phyloP scores from a whole-genome alignment of 2,797 vertebrate genomes.

The Halcyon badia region DNA sequence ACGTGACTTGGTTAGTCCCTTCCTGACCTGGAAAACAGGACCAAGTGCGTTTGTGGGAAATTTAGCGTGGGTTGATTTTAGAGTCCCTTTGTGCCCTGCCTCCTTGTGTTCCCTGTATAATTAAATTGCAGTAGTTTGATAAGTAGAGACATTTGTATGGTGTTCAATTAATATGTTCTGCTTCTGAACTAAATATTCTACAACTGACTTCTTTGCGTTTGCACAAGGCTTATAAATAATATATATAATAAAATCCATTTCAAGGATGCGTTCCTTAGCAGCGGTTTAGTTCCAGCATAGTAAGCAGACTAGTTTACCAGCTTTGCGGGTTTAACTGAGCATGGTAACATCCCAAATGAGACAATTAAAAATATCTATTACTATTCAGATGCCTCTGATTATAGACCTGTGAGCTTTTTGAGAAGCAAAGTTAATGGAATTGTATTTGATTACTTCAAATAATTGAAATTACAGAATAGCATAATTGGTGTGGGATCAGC shows the following conservation, averaged over 20 bases:
- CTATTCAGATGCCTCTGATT: background rate
- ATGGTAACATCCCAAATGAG: background rate
- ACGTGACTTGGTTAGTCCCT: background rate
- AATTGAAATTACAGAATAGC: background rate
- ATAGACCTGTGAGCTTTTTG: background rate
- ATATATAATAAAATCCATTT: background rate
- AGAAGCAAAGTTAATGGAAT: background rate
- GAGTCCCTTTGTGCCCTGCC: background rate
- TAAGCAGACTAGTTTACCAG: background rate
- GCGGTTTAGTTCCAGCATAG: accelerated
- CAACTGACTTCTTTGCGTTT: background rate
- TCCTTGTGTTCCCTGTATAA: background rate
- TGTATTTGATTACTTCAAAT: conserved; percentile 21
- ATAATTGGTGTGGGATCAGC: background rate
- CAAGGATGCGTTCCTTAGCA: background rate
- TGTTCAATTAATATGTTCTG: background rate
- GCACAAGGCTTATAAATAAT: background rate
- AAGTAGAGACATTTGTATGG: background rate
- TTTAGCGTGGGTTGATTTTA: background rate
- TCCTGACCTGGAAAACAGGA: background rate
- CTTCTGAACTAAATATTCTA: background rate
- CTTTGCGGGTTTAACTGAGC: background rate
- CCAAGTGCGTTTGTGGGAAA: background rate
- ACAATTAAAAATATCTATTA: background rate
- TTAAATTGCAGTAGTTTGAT: background rate